A percentile compares a stretch with the other conserved stretches of the same genome.
These are phyloP conservation scores for Pygoscelis adeliae DNA, from an alignment of 2,113 vertebrate species.

Conservation along the genomic window DNA sequence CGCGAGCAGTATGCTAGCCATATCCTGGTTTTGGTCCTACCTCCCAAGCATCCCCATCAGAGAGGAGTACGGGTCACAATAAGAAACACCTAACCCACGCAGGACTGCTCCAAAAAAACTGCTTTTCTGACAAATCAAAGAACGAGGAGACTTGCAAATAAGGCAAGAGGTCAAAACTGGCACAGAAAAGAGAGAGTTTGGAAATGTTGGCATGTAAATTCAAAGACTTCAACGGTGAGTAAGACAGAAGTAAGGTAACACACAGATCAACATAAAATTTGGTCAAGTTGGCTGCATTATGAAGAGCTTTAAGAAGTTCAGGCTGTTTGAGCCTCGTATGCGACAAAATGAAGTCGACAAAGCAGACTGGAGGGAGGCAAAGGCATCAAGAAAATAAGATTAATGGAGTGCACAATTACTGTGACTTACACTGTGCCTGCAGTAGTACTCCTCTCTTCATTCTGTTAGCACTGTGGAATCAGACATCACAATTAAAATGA, in stretches of 20 bases:
- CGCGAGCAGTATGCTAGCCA: not conserved
- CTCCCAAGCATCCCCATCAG: not conserved
- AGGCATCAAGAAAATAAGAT: not conserved
- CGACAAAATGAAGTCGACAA: not conserved
- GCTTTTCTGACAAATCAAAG: not conserved
- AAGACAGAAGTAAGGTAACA: not conserved
- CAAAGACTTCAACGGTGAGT: not conserved
- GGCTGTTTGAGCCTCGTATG: not conserved
- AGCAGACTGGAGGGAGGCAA: not conserved
- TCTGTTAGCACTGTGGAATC: not conserved
- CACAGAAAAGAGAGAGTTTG: not conserved
- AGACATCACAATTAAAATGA: not conserved
- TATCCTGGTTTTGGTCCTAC: not conserved
- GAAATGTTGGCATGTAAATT: not conserved
- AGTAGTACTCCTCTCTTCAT: not conserved
- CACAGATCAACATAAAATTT: not conserved
- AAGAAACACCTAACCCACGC: not conserved
- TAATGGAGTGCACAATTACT: not conserved
- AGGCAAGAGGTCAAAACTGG: not conserved
- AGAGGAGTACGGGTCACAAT: not conserved
- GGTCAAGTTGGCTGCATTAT: not conserved
- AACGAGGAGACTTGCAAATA: not conserved
- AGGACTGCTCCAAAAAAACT: not conserved
- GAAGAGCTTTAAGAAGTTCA: not conserved
- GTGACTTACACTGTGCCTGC: not conserved